Evolutionary conservation across 2,113 vertebrate species (phyloP), one percentile per base, ranked within the genome.

Genomic region (Poeciliopsis turrubarensis): DNA sequence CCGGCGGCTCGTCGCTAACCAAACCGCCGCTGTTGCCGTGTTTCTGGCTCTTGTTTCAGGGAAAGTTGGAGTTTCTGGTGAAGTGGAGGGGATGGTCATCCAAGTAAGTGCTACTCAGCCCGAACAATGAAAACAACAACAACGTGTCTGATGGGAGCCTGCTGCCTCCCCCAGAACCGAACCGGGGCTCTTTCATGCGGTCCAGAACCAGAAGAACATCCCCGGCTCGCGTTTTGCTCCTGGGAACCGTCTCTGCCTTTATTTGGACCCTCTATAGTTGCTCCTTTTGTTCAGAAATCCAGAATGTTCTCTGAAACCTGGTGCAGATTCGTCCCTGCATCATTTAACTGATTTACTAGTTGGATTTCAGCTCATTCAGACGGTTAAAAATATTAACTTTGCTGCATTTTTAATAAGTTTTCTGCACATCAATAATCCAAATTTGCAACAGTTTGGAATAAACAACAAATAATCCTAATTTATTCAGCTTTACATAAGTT

Each of bases 41-140:
- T 39, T 63, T 75, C 10, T 66, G 32, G n/a, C 0, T 65, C 80
- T 75, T 90, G 82, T 91, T 79, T 78, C 95, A 98, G 97, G 97
- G 97, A 89, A 98, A 97, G 94, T 94, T 97, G 92, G 97, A 98
- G 95, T 98, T 97, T 94, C 95, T 98, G 85, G 96, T 98, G 91
- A 98, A 98, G 96, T 98, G 97, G 97, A 94, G 97, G 72, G 97
- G 97, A 91, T 98, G 97, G 97, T 98, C 97, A 79, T 97, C 97
- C 95, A 98, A 98, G 97, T 98, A 92, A 97, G 97, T 96, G 68
- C 70, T 84, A 86, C 82, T 75, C 79, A 65, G 87, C 73, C 84
- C 86, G 88, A 93, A 95, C 94, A 95, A 95, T 94, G 91, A 94
- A 89, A 92, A 91, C 91, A 91, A 86, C 91, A 90, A 89, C 91